Percentiles rank a stretch among this genome's conserved stretches.
phyloP scores from a whole-genome alignment of 2,888 invertebrate species.

The Cenopis cana region DNA sequence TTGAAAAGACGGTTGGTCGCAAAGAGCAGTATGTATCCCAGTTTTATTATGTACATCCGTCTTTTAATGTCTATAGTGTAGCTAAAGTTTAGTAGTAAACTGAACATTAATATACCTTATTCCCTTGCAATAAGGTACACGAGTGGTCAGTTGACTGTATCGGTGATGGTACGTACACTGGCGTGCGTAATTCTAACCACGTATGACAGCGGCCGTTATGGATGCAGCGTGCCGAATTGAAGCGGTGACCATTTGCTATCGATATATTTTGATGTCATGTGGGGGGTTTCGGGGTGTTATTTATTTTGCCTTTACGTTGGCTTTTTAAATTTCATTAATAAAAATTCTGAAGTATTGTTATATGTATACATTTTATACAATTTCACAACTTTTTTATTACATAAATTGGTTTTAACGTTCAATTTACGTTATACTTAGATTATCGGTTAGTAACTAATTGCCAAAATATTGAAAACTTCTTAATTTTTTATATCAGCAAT shows the following conservation, averaged over 20 bases:
- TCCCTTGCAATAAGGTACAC: neutral
- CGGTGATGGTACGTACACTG: constrained; percentile 24
- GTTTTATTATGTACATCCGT: neutral
- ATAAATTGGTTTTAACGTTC: too few relatives aligned
- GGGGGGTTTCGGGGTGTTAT: constrained; percentile 6
- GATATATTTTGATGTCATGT: constrained; percentile 52
- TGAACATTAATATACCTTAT: neutral
- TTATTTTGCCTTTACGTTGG: too few relatives aligned
- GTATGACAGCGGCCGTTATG: constrained; percentile 68
- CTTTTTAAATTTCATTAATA: too few relatives aligned
- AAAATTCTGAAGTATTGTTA: too few relatives aligned
- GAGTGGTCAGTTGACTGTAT: neutral
- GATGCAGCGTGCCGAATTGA: constrained; percentile 67
- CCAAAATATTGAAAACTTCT: too few relatives aligned
- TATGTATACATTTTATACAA: too few relatives aligned
- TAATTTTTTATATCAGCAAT: too few relatives aligned
- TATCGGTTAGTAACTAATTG: too few relatives aligned
- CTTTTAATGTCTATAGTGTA: neutral
- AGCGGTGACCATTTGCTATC: constrained; percentile 48
- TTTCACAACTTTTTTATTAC: too few relatives aligned
- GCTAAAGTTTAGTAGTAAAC: neutral
- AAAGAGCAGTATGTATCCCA: neutral
- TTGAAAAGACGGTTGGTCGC: constrained; percentile 9
- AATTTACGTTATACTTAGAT: too few relatives aligned
- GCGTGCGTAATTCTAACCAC: constrained; percentile 61